A percentile compares a stretch with the other conserved stretches of the same genome.
phyloP scores from a whole-genome alignment of 2,113 vertebrate species.

The Notarius quadriscutis region DNA sequence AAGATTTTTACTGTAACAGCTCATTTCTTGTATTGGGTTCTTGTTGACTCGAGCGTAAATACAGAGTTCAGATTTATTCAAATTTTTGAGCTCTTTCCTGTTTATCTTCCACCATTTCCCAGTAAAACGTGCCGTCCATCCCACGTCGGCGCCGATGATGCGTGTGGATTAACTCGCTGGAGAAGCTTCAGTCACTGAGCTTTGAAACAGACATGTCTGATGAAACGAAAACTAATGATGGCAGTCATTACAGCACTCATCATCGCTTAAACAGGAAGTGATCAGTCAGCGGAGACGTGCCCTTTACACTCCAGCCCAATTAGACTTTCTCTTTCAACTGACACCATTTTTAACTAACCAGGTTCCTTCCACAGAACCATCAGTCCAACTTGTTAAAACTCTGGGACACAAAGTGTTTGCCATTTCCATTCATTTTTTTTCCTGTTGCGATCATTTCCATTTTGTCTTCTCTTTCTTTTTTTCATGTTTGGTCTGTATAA shows the following conservation, averaged over 20 bases:
- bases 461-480: too few relatives aligned
- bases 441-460: too few relatives aligned
- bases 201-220: slow-evolving; percentile 8
- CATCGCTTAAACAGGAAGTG: slow-evolving; percentile 6
- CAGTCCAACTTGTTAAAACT: not conserved
- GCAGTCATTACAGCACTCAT: slow-evolving; percentile 7
- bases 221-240: slow-evolving; percentile 30
- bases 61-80: not conserved
- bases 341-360: not conserved
- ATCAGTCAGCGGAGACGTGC: slow-evolving; percentile 22
- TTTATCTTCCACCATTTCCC: not conserved
- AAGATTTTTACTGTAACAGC: not conserved
- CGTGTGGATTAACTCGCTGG: not conserved
- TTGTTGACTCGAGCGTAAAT: not conserved
- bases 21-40: not conserved
- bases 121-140: not conserved
- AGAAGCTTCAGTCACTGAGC: not conserved
- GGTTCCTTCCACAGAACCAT: not conserved
- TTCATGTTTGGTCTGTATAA: too few relatives aligned
- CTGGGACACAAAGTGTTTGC: too few relatives aligned
- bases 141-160: not conserved
- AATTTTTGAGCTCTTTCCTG: not conserved
- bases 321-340: slow-evolving; percentile 11
- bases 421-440: too few relatives aligned
- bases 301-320: slow-evolving; percentile 23